These are phyloP conservation scores for Calephelis nemesis DNA, from an alignment of 1,140 invertebrate genomes.

Conservation along the genomic window DNA sequence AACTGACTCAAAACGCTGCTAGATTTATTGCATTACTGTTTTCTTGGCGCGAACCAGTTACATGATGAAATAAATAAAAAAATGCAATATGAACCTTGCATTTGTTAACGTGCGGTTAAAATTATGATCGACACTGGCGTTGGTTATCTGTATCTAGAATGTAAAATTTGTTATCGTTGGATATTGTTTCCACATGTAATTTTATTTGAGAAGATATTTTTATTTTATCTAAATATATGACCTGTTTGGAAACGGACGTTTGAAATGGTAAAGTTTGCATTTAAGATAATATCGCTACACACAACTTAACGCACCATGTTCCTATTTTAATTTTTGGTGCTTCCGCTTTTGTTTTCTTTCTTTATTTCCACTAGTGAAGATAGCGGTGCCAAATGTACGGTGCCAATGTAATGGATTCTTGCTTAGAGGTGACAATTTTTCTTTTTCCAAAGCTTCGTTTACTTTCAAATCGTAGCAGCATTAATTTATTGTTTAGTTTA, in stretches of 20 bases:
- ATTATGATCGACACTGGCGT: too few relatives aligned
- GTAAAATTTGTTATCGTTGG: too few relatives aligned
- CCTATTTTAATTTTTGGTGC: constrained; percentile 32
- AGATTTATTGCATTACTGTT: too few relatives aligned
- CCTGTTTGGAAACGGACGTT: neutral
- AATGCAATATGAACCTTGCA: too few relatives aligned
- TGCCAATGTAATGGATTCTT: constrained; percentile 41
- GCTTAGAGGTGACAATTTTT: constrained; percentile 3
- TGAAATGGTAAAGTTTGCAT: constrained; percentile 10
- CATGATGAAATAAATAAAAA: too few relatives aligned
- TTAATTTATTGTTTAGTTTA: constrained; percentile 12
- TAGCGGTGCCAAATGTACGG: constrained; percentile 54
- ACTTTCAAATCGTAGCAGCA: constrained; percentile 13
- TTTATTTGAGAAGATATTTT: too few relatives aligned
- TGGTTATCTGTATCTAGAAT: too few relatives aligned
- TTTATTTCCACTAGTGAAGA: constrained; percentile 11
- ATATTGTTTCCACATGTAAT: too few relatives aligned
- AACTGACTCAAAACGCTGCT: too few relatives aligned
- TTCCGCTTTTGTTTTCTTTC: constrained; percentile 16
- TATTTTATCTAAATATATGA: too few relatives aligned
- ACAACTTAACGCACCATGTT: constrained; percentile 22
- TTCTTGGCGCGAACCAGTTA: too few relatives aligned
- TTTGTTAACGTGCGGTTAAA: too few relatives aligned
- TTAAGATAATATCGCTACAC: constrained; percentile 3
- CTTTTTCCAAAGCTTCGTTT: neutral